Evolutionary conservation across 2,888 invertebrate genomes (phyloP).

Genomic region (Eristalis arbustorum): DNA sequence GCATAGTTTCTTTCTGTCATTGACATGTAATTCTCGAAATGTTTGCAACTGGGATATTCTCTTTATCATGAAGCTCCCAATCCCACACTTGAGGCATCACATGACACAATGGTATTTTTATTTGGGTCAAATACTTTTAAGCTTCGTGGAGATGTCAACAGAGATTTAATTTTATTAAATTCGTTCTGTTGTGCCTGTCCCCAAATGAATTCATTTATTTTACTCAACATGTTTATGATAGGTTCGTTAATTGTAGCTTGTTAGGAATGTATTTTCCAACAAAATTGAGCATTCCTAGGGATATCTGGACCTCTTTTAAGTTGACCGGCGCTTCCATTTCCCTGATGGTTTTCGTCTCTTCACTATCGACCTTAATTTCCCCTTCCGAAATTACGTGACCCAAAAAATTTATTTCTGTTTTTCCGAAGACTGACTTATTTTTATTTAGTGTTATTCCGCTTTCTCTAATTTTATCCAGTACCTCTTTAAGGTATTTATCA

Average conservation of each 20-base stretch:
- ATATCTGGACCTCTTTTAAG: neutral
- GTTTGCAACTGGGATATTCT: no score
- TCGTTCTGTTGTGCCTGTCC: neutral
- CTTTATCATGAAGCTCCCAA: no score
- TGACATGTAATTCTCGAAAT: no score
- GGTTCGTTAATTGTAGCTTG: neutral
- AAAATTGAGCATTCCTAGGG: no score
- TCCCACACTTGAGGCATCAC: neutral
- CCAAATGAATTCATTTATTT: neutral
- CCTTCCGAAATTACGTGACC: no score
- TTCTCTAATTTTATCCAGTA: no score
- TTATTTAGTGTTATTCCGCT: no score
- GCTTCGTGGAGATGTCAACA: neutral
- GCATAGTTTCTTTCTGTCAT: no score
- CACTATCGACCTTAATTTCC: neutral
- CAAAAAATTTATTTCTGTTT: no score
- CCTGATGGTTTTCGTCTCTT: neutral
- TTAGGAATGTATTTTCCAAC: no score
- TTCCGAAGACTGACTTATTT: no score
- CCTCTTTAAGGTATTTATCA: neutral
- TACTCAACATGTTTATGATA: neutral
- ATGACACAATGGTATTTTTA: neutral
- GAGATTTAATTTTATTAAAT: neutral
- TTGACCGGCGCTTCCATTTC: neutral
- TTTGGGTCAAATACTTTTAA: conserved; percentile 3